Evolutionary conservation across 2,113 vertebrate genomes (phyloP).

Genomic region (Grammomys dolichurus): DNA sequence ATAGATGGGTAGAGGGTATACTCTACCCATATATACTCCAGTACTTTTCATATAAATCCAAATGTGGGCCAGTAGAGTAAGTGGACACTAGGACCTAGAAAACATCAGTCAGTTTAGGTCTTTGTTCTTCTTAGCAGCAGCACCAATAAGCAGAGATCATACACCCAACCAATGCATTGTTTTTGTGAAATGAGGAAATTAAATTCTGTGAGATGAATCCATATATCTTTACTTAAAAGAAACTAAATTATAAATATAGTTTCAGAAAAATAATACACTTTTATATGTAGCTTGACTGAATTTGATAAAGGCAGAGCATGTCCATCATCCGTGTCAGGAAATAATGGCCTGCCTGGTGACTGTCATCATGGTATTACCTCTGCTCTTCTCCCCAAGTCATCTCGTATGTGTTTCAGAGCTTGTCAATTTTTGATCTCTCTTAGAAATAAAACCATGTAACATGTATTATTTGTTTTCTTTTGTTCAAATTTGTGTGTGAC

Average conservation of each 20-base stretch:
- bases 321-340: neutral
- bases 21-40: fast-evolving
- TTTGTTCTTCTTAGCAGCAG: neutral
- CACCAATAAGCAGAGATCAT: neutral
- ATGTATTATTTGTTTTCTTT: neutral
- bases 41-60: neutral
- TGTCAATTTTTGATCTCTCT: neutral
- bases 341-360: fast-evolving
- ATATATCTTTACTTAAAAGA: neutral
- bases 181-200: neutral
- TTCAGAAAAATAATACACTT: neutral
- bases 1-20: neutral
- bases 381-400: neutral
- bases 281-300: neutral
- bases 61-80: neutral
- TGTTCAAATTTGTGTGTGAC: neutral
- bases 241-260: neutral
- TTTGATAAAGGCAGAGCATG: neutral
- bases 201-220: too few species aligned
- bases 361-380: neutral
- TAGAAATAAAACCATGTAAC: neutral
- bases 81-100: neutral
- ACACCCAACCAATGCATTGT: too few species aligned
- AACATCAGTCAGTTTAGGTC: neutral
- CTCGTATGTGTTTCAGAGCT: neutral